A percentile compares a stretch with the other conserved stretches of the same genome.
These are phyloP conservation scores for Psilanteris sp. DNA, from an alignment of 1,140 invertebrate genomes.

Conservation along the genomic window DNA sequence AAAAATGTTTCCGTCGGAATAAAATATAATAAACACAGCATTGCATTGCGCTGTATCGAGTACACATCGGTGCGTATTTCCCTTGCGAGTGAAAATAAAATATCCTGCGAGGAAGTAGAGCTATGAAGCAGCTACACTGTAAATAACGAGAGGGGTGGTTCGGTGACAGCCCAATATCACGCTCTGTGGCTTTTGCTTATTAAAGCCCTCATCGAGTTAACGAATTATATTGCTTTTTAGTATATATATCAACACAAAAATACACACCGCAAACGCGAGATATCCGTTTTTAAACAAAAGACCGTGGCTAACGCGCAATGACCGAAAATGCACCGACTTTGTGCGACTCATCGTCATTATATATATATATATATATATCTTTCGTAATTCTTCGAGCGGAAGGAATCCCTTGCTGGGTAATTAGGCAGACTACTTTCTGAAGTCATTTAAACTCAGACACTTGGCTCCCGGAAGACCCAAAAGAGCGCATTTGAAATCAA, in stretches of 20 bases:
- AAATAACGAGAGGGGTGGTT: constrained; percentile 61
- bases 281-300: constrained; percentile 4
- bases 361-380: too few species aligned
- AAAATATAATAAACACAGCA: too few species aligned
- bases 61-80: neutral
- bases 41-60: too few species aligned
- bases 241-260: constrained; percentile 24
- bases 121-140: constrained; percentile 16
- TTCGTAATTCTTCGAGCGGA: constrained; percentile 63
- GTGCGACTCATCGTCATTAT: constrained; percentile 43
- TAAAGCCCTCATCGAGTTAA: constrained; percentile 57
- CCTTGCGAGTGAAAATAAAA: constrained; percentile 16
- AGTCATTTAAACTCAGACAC: constrained; percentile 75
- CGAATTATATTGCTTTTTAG: constrained; percentile 33
- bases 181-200: constrained; percentile 71
- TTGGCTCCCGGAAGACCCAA: constrained; percentile 51
- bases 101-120: constrained; percentile 12
- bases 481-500: constrained; percentile 20
- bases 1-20: too few species aligned
- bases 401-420: constrained; percentile 79
- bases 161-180: constrained; percentile 73
- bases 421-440: constrained; percentile 79
- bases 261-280: neutral
- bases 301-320: constrained; percentile 6
- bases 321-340: constrained; percentile 7